Conservation (phyloP, 2,113 vertebrate genomes). For the Dryoscopus gambensis region DNA sequence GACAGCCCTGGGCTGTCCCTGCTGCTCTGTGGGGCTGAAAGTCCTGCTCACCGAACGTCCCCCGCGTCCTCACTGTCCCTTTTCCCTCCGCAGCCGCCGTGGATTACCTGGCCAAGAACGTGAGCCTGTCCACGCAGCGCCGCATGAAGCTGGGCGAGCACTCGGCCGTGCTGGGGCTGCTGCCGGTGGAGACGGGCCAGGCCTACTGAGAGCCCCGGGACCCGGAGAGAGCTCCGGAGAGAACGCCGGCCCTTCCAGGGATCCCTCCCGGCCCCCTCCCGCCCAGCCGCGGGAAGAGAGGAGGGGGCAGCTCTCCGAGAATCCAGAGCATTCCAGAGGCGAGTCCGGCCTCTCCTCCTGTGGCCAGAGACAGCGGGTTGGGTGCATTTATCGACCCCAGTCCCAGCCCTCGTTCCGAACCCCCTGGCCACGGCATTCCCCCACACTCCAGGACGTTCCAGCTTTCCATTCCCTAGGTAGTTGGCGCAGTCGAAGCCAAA, state of each 20-base stretch:
- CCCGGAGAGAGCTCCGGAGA: not conserved
- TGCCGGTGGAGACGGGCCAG: conserved; percentile 98
- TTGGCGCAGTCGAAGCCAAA: conserved; percentile 37
- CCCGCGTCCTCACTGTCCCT: not conserved
- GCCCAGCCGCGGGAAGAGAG: not conserved
- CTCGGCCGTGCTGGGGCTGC: conserved; percentile 93
- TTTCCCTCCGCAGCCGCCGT: conserved; percentile 82
- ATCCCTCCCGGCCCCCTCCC: not conserved
- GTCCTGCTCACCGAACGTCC: not conserved
- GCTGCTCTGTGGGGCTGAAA: not conserved
- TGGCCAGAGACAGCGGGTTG: conserved; percentile 11
- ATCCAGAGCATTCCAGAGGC: not conserved
- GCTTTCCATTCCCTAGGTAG: conserved; percentile 28
- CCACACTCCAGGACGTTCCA: not conserved
- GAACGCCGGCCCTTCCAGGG: not conserved
- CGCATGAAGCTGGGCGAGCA: conserved; percentile 98
- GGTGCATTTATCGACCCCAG: not conserved
- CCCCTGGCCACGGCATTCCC: not conserved
- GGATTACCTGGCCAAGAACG: conserved; percentile 98
- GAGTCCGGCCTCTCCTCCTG: not conserved
- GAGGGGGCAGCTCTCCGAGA: not conserved
- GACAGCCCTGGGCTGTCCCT: not conserved
- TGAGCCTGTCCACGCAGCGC: conserved; percentile 95
- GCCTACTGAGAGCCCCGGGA: conserved; percentile 49
- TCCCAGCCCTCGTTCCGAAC: not conserved